Evolutionary conservation across 2,888 invertebrate genomes (phyloP), one percentile per base, ranked within the genome.

Genomic region (Bellardia pandia): DNA sequence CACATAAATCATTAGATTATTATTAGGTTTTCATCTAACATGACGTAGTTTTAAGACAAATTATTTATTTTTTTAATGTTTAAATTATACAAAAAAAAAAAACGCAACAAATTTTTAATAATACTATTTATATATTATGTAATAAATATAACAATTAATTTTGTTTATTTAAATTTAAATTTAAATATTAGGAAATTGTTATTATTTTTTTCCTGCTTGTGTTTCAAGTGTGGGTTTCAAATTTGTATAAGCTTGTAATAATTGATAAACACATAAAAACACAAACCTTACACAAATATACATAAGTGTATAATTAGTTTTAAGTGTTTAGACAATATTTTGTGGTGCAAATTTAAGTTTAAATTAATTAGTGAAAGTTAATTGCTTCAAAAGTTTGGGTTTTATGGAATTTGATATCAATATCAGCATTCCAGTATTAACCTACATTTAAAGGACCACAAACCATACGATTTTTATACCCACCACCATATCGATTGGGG

Each of bases 101-200:
- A 66, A 53, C 14, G 11, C 23, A 23, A 6, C 2, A 58, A 58
- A 58, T 23, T 30, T 9, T 62, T 60, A 58, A n/a, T 51, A 33
- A 23, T 40, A 85, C 48, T 45, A 64, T 11, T 7, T 56, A 53
- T 7, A 9, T 23, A 16, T 58, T 33, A 4, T 66, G 74, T 48
- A 84, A 78, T 78, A 79, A 84, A 76, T 53, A 37, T 62, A 40
- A 58, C 37, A 83, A 78, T 77, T 77, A 66, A 71, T 48, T 68
- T 84, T 78, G 48, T 78, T 82, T 78, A 51, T 37, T 37, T 23
- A 13, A 45, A 48, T 42, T 23, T n/a, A n/a, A n/a, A n/a, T n/a
- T 66, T 48, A 45, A 9, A 45, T 45, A 45, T 9, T 1, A 45
- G 45, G 45, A 45, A 45, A 45, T 45, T 11, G 45, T 45, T 68